Base-by-base conservation (phyloP, 2,888 invertebrate species). In the Chorisops tibialis region DNA sequence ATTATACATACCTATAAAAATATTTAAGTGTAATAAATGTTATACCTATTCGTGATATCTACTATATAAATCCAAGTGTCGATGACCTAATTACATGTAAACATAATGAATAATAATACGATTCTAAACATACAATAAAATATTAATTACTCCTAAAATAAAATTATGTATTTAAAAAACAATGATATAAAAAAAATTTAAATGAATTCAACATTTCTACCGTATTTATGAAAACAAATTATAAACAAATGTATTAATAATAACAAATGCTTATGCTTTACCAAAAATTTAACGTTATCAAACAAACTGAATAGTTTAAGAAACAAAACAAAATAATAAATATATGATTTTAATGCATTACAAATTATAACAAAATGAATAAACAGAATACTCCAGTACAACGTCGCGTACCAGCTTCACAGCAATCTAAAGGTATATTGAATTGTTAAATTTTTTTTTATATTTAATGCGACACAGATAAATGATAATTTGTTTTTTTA, bases 321-420 rank as follows among this genome's bases (percentile, higher is more conserved):
- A 43, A 14, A 35, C 35, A 43, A 41, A 43, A 41, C 38, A 22
- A 22, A 54, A 22, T 4, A 39, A 30, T 30, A 30, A 30, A 24
- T 5, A 5, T 24, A 24, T 5, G 9, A 30, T 30, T 30, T 30
- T 30, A 61, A 61, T 22, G n/a, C n/a, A n/a, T 30, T 30, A 30
- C 3, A 30, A n/a, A 39, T 39, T 48, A 63, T 54, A 49, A 39
- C 51, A 62, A 63, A 51, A 65, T 59, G 63, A 61, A 65, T 54
- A 65, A 59, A 49, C 56, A 61, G 41, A 61, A 61, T 74, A 79
- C 80, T 80, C 80, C 80, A 79, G 81, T 81, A 80, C 80, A 80
- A 80, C 81, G 80, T 75, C 80, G 79, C 74, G 77, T 78, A 75
- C 76, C 77, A 78, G 78, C 79, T 73, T 63, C 61, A 49, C 66